These are phyloP conservation scores for Melipona quadrifasciata DNA, from an alignment of 1,140 invertebrate species.

Conservation along the genomic window DNA sequence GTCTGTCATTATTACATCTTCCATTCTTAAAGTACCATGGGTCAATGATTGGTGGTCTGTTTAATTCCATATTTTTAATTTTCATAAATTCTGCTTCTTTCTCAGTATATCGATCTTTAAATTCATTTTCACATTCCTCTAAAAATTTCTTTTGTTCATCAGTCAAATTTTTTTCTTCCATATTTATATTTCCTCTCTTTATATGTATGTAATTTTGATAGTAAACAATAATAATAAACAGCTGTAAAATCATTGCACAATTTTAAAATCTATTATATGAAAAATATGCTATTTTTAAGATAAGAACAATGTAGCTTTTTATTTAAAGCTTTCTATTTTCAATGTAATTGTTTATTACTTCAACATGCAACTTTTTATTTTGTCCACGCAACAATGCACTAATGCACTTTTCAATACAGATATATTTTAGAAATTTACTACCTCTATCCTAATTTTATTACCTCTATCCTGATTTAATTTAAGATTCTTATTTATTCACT, in stretches of 20 bases:
- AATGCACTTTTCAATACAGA: not conserved
- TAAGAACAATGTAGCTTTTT: not conserved
- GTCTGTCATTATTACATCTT: constrained; percentile 26
- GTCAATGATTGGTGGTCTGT: constrained; percentile 81
- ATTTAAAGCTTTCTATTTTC: not conserved
- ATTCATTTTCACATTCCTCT: constrained; percentile 82
- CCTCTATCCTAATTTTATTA: not conserved
- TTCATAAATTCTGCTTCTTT: constrained; percentile 81
- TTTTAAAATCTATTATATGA: not conserved
- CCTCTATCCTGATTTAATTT: not conserved
- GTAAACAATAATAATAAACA: not conserved
- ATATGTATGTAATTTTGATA: constrained; percentile 4
- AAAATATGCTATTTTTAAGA: not conserved
- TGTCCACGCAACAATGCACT: not conserved
- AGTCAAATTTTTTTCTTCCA: constrained; percentile 44
- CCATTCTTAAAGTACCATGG: constrained; percentile 78
- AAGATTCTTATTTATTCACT: not conserved
- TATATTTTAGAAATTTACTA: not conserved
- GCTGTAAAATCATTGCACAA: not conserved
- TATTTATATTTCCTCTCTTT: not conserved
- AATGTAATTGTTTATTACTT: not conserved
- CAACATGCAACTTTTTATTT: not conserved
- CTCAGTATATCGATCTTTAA: constrained; percentile 82
- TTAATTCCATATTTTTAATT: constrained; percentile 70
- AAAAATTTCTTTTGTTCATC: constrained; percentile 77